phyloP scores from a whole-genome alignment of 2,113 vertebrate species.

The Pteropus alecto region DNA sequence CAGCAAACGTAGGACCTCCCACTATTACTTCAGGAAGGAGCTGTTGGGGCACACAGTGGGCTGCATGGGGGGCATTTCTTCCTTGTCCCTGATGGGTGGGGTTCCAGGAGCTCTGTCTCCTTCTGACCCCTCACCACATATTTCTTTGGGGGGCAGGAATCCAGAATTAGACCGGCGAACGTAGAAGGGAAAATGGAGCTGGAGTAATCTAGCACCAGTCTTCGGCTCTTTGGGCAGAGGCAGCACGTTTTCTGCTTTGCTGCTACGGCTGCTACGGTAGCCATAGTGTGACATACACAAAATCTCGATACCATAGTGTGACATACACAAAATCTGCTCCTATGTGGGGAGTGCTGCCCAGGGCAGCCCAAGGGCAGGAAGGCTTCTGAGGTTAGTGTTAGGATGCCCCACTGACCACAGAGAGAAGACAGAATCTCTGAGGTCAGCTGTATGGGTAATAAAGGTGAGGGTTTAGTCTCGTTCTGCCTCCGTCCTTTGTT shows the following conservation, averaged over 20 bases:
- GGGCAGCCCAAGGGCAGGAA: fast-evolving
- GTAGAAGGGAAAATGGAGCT: not conserved
- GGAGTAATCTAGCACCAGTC: fast-evolving
- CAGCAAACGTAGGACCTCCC: not conserved
- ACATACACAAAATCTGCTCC: fast-evolving
- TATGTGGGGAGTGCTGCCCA: not conserved
- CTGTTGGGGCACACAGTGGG: fast-evolving
- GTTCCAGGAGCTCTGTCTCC: not conserved
- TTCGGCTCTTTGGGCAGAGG: not conserved
- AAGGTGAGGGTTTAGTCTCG: no score
- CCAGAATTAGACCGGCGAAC: not conserved
- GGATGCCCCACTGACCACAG: not conserved
- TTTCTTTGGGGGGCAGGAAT: not conserved
- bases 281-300: fast-evolving
- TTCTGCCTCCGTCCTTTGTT: not conserved
- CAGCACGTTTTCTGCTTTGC: fast-evolving
- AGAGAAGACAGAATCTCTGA: fast-evolving
- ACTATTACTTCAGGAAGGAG: not conserved
- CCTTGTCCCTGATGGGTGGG: not conserved
- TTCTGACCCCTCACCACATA: not conserved
- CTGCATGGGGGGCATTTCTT: not conserved
- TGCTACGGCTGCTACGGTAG: not conserved
- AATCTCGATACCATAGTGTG: not conserved
- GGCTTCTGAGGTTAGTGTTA: not conserved
- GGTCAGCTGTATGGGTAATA: not conserved